Conservation (phyloP, 2,888 invertebrate genomes). For the Clanis bilineata region DNA sequence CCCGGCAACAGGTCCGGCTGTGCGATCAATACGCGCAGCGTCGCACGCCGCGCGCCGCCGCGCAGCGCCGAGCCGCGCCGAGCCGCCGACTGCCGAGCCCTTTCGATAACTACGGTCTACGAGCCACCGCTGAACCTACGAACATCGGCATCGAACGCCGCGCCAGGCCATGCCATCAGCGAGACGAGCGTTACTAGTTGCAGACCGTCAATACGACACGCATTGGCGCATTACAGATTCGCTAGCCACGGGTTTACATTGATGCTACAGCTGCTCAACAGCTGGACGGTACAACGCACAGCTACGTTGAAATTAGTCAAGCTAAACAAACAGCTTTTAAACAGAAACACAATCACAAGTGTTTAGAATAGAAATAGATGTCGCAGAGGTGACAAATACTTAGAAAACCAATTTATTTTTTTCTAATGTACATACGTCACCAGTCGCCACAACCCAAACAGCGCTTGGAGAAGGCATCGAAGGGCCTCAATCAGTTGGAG, state of each 20-base stretch:
- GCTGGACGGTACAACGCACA: no score
- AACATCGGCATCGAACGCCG: constrained; percentile 24
- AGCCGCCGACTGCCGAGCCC: constrained; percentile 61
- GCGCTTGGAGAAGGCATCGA: neutral
- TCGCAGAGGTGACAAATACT: neutral
- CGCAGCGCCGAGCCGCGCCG: no score
- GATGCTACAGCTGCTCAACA: neutral
- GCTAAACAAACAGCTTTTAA: no score
- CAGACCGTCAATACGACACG: constrained; percentile 27
- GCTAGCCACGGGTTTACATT: neutral
- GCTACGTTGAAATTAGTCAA: no score
- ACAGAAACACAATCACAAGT: no score
- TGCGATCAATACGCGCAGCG: constrained; percentile 72
- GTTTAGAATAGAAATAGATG: neutral
- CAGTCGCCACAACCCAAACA: neutral
- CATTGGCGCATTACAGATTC: constrained; percentile 35
- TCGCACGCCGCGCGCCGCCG: constrained; percentile 58
- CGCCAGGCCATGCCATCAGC: constrained; percentile 26
- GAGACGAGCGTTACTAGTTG: neutral
- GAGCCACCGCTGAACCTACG: constrained; percentile 31
- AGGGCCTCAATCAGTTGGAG: constrained; percentile 36
- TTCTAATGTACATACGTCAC: neutral
- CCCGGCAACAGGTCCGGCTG: constrained; percentile 73
- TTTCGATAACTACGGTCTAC: constrained; percentile 47
- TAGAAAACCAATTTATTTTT: neutral